Percentiles rank a stretch among this genome's conserved stretches.
phyloP scores from a whole-genome alignment of 1,140 invertebrate genomes.

The Marisa cornuarietis region DNA sequence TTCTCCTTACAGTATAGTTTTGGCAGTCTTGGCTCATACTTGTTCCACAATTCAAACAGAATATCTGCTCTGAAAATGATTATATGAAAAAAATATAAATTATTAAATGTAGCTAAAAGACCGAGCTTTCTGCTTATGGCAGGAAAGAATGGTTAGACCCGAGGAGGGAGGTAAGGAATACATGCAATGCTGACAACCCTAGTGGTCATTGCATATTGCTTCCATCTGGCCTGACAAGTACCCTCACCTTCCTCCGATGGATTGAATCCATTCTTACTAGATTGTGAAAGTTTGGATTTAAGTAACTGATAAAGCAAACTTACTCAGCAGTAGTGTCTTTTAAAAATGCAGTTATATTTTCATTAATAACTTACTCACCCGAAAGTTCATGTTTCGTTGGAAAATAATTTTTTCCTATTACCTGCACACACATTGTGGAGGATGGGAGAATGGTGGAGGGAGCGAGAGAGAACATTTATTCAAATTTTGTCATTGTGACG shows the following conservation, averaged over 20 bases:
- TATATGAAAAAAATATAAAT: background rate
- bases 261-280: too few relatives aligned
- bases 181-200: background rate
- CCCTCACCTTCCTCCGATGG: background rate
- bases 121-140: background rate
- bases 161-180: background rate
- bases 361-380: too few relatives aligned
- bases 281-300: too few relatives aligned
- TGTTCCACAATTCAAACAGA: slow-evolving; percentile 65
- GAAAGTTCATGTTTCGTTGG: too few relatives aligned
- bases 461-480: background rate
- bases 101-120: background rate
- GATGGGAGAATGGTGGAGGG: background rate
- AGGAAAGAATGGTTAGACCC: background rate
- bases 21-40: slow-evolving; percentile 62
- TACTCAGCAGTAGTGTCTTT: too few relatives aligned
- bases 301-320: too few relatives aligned
- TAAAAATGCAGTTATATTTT: too few relatives aligned
- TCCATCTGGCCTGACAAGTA: background rate
- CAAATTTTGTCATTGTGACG: background rate
- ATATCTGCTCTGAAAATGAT: slow-evolving; percentile 53
- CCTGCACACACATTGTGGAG: background rate
- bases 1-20: slow-evolving; percentile 58
- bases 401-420: too few relatives aligned
- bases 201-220: background rate